Evolutionary conservation across 2,797 vertebrate genomes (phyloP).

Genomic region (Neoniphon sammara): DNA sequence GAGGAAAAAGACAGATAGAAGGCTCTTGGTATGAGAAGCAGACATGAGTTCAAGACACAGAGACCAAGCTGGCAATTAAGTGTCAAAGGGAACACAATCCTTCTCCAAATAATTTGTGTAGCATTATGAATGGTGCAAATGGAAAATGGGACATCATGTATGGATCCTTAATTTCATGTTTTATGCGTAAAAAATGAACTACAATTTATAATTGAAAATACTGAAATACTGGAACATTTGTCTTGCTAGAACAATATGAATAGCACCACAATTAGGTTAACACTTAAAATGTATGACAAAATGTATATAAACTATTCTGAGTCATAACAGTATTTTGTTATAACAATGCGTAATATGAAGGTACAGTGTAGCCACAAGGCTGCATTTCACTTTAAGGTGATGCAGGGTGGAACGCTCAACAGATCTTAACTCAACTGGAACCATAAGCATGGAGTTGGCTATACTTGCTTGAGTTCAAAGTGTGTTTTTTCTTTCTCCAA

Average conservation of each 20-base stretch:
- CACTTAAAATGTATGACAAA: not conserved
- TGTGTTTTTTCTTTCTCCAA: not conserved
- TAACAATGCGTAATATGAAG: slow-evolving; percentile 16
- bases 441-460: not conserved
- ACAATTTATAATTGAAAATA: not conserved
- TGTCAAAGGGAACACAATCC: not conserved
- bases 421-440: not conserved
- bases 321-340: slow-evolving; percentile 3
- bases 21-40: not conserved
- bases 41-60: not conserved
- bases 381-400: not conserved
- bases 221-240: not conserved
- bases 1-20: not conserved
- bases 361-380: not conserved
- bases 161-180: not conserved
- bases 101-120: not conserved
- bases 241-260: slow-evolving; percentile 29
- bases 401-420: not conserved
- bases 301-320: slow-evolving; percentile 3
- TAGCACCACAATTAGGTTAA: slow-evolving; percentile 41
- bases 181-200: not conserved
- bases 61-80: not conserved
- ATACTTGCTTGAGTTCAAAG: no score
- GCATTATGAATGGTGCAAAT: not conserved
- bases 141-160: not conserved